Evolutionary conservation across 2,797 vertebrate genomes (phyloP), one percentile per base, ranked within the genome.

Genomic region (Tolypeutes matacus): DNA sequence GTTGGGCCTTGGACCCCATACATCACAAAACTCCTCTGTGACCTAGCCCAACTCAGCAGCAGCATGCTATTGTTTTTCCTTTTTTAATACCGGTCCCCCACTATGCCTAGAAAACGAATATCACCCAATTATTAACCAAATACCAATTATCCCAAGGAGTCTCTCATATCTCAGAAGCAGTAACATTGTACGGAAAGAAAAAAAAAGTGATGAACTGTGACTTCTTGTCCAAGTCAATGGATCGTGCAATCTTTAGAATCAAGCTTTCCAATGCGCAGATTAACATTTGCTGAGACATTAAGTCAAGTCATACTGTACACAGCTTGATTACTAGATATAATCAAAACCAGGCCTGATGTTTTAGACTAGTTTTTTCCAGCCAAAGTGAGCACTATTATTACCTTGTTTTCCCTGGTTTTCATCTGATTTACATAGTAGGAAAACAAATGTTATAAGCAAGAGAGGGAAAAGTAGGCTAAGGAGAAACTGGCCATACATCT

Each of bases 251-350:
- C 92, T 96, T 95, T 92, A 96, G 95, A 96, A 95, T 78, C 49
- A 94, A 96, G 93, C 31, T 97, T 98, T 97, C 90, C 88, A 94
- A 65, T 53, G 91, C 65, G 64, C 87, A 97, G 97, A 97, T 98
- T 98, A 98, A 93, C 96, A 95, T 98, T 98, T 96, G 97, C 93
- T 97, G 95, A 98, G 90, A 97, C 92, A 93, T 98, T 98, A 98
- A 98, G 96, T 97, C 96, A 97, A 98, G 97, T 97, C 95, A 94
- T 97, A 98, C 95, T 93, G 95, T 97, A 96, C 93, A 96, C 75
- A 97, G 89, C 97, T 98, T 98, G 98, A 98, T 98, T 98, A 96
- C 96, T 65, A 97, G 93, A 98, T 96, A 92, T 98, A 98, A 98
- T 98, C 98, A 97, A 98, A 98, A 93, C 97, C 98, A 98, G 96